These are phyloP conservation scores for Syrista parreyssii DNA, from an alignment of 2,888 invertebrate genomes.

Conservation along the genomic window DNA sequence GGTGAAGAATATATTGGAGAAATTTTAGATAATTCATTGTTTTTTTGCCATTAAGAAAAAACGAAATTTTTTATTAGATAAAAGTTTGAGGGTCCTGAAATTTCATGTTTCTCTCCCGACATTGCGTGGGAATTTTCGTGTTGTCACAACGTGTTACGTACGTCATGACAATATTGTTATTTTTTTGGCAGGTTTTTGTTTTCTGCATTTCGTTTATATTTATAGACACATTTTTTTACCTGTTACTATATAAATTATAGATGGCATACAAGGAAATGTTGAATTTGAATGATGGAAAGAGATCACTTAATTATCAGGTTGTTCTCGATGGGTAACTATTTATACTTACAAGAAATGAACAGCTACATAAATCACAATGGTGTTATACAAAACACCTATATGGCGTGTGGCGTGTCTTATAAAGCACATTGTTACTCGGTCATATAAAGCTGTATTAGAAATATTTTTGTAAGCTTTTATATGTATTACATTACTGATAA, in stretches of 20 bases:
- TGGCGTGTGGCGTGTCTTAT: neutral
- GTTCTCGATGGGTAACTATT: neutral
- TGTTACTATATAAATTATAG: conserved; percentile 7
- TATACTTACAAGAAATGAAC: neutral
- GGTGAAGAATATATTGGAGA: neutral
- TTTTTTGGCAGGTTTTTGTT: neutral
- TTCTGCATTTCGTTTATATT: neutral
- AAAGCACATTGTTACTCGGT: neutral
- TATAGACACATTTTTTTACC: conserved; percentile 13
- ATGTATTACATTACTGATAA: conserved; percentile 22
- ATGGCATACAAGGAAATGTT: neutral
- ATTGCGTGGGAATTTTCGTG: neutral
- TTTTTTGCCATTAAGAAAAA: neutral
- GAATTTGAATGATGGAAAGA: neutral
- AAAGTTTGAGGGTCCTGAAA: no score
- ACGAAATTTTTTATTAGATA: no score
- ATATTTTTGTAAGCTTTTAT: conserved; percentile 57
- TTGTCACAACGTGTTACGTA: neutral
- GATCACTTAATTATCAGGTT: neutral
- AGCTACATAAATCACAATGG: neutral
- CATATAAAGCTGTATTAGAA: neutral
- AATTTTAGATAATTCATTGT: neutral
- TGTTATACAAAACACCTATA: neutral
- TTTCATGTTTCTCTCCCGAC: neutral
- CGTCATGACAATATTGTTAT: neutral